phyloP scores from a whole-genome alignment of 2,113 vertebrate genomes.

The Nothocercus nigrocapillus region DNA sequence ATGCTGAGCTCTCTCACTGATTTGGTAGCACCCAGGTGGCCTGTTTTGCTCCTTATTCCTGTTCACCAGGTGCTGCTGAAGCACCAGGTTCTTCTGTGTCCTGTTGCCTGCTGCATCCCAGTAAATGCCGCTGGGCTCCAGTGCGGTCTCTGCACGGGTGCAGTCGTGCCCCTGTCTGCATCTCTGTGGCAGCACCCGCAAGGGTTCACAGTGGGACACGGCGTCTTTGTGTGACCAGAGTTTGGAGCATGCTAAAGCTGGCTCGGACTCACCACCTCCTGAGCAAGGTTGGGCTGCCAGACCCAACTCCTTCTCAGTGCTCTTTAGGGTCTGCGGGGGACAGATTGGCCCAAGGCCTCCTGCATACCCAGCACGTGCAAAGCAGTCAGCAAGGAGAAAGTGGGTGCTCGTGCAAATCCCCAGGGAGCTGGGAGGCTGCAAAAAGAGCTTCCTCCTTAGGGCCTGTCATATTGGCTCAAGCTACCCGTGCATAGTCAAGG shows the following conservation, averaged over 20 bases:
- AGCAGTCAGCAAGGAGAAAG: background rate
- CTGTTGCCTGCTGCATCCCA: fast-evolving
- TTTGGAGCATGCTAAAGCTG: background rate
- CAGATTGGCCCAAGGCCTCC: background rate
- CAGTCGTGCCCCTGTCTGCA: background rate
- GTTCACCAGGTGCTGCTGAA: background rate
- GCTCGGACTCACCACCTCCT: background rate
- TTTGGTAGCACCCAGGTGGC: fast-evolving
- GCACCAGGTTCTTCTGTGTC: background rate
- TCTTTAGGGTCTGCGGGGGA: too few species aligned
- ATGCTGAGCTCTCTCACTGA: background rate
- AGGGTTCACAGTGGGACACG: background rate
- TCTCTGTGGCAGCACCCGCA: fast-evolving
- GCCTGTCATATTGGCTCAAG: background rate
- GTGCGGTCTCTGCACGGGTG: fast-evolving
- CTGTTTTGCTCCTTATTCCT: background rate
- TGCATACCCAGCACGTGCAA: fast-evolving
- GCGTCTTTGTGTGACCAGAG: background rate
- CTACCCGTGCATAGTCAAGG: background rate
- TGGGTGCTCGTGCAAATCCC: background rate
- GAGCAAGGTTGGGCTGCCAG: background rate
- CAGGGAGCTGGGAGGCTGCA: background rate
- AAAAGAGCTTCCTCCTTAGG: background rate
- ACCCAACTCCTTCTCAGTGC: too few species aligned
- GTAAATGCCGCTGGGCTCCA: background rate